Percentiles rank a stretch among this genome's conserved stretches.
Conservation (phyloP, 2,113 vertebrate species). For the Mus pahari region DNA sequence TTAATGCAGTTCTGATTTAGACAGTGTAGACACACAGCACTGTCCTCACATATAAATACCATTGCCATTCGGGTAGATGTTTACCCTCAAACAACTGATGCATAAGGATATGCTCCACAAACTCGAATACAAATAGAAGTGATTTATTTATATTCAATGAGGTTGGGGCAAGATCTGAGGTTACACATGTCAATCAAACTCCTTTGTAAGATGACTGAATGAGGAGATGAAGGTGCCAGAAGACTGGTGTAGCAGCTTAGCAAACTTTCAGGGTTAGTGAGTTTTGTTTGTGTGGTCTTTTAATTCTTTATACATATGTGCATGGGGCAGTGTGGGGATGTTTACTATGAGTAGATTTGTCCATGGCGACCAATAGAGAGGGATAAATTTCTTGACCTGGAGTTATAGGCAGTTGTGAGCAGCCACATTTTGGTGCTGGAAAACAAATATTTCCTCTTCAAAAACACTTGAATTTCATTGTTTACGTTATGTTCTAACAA, state of each 20-base stretch:
- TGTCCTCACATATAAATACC: background rate
- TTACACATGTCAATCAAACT: background rate
- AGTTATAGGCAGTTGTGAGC: background rate
- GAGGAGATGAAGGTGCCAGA: fast-evolving
- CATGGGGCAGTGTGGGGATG: background rate
- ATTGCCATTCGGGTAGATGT: background rate
- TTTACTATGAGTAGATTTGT: background rate
- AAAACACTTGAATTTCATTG: background rate
- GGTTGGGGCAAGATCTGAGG: background rate
- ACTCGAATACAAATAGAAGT: background rate
- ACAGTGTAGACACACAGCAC: background rate
- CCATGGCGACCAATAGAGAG: background rate
- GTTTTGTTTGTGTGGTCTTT: background rate
- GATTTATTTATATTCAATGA: background rate
- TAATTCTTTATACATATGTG: background rate
- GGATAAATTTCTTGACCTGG: no score
- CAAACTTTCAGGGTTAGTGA: background rate
- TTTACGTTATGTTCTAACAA: background rate
- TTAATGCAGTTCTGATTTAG: background rate
- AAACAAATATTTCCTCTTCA: background rate
- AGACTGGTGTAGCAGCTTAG: background rate
- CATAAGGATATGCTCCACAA: background rate
- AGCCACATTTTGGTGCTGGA: background rate
- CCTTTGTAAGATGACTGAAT: fast-evolving
- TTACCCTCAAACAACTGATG: background rate